Percentiles rank a stretch among this genome's conserved stretches.
phyloP scores from a whole-genome alignment of 2,797 vertebrate genomes.

The Muscicapa striata region DNA sequence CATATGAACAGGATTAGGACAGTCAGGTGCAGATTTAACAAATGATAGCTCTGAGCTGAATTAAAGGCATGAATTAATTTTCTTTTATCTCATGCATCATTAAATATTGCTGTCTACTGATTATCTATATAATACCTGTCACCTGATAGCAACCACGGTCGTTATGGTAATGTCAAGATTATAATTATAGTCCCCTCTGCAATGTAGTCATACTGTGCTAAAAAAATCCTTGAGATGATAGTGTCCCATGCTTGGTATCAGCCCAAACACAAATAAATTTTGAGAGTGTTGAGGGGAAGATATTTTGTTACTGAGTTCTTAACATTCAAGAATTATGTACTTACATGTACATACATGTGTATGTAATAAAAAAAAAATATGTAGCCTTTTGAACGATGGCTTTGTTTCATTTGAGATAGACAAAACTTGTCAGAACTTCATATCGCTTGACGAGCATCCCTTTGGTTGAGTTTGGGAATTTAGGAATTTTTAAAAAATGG shows the following conservation, averaged over 20 bases:
- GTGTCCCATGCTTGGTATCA: conserved; percentile 1
- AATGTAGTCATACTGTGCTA: conserved; percentile 13
- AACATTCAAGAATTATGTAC: neutral
- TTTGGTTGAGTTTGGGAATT: neutral
- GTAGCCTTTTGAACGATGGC: neutral
- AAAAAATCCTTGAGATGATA: neutral
- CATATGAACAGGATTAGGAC: neutral
- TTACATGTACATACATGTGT: neutral
- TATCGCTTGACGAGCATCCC: neutral
- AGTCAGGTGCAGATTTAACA: neutral
- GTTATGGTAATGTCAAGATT: conserved; percentile 60
- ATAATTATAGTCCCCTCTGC: conserved; percentile 55
- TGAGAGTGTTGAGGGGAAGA: neutral
- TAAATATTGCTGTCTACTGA: conserved; percentile 54
- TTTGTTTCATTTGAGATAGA: neutral
- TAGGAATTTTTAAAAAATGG: neutral
- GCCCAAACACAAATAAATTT: neutral
- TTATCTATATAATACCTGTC: conserved; percentile 60
- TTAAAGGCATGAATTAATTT: conserved; percentile 49
- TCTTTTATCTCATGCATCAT: conserved; percentile 47
- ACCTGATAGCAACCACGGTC: conserved; percentile 51
- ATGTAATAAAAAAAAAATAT: neutral
- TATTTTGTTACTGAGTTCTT: neutral
- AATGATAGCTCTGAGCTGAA: conserved; percentile 6
- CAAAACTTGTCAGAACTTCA: neutral